Conservation (phyloP, 2,888 invertebrate species). For the Tortricodes alternella region DNA sequence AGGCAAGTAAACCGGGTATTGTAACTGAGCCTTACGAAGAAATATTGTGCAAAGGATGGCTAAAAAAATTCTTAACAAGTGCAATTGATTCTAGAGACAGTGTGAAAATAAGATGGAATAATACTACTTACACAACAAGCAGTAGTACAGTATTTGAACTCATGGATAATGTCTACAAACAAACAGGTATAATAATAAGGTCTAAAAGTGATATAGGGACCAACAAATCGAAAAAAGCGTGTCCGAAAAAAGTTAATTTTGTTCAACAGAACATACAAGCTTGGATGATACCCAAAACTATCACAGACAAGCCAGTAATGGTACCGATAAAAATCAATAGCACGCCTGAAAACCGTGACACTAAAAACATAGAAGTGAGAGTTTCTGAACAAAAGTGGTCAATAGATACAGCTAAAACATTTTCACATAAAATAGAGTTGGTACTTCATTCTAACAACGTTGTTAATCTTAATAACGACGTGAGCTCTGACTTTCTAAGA, state of each 20-base stretch:
- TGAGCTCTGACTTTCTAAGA: conserved; percentile 57
- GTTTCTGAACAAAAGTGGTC: conserved; percentile 58
- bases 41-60: conserved; percentile 54
- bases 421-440: conserved; percentile 59
- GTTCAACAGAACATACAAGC: conserved; percentile 61
- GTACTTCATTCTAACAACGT: conserved; percentile 57
- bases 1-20: conserved; percentile 24
- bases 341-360: conserved; percentile 31
- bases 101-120: conserved; percentile 65
- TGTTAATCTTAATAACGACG: conserved; percentile 36
- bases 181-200: conserved; percentile 48
- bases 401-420: conserved; percentile 59
- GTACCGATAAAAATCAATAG: conserved; percentile 34
- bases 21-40: conserved; percentile 42
- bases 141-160: conserved; percentile 65
- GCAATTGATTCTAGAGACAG: conserved; percentile 56
- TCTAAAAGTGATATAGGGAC: conserved; percentile 57
- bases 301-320: conserved; percentile 40
- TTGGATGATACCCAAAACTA: conserved; percentile 65
- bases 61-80: conserved; percentile 52
- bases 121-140: conserved; percentile 57
- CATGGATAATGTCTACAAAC: conserved; percentile 59
- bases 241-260: conserved; percentile 51
- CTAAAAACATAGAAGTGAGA: conserved; percentile 46
- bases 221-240: conserved; percentile 40